These are phyloP conservation scores for Sminthopsis crassicaudata DNA, from an alignment of 2,113 vertebrate genomes.

Conservation along the genomic window DNA sequence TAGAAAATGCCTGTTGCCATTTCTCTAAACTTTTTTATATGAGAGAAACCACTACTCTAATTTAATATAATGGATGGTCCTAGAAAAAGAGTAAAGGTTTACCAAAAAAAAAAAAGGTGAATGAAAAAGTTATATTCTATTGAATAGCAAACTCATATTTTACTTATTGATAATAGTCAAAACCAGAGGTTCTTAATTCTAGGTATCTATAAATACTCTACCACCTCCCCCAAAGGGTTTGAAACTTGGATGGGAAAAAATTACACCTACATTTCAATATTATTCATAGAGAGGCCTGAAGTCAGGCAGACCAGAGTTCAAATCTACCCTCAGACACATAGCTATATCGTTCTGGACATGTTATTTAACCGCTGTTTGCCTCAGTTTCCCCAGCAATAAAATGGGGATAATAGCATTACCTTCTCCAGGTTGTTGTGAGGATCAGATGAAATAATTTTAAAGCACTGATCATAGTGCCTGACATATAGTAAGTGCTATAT, in stretches of 20 bases:
- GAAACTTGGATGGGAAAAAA: background rate
- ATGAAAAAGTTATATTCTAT: background rate
- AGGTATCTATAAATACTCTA: background rate
- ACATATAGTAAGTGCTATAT: background rate
- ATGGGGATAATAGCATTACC: background rate
- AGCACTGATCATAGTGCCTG: background rate
- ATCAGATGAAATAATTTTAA: background rate
- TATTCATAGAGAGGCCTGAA: background rate
- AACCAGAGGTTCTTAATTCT: background rate
- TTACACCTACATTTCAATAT: background rate
- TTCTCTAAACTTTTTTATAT: background rate
- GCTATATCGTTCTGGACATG: background rate
- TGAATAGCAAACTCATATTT: slow-evolving; percentile 1
- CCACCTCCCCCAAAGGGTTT: background rate
- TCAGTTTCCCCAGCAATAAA: background rate
- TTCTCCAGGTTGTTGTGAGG: background rate
- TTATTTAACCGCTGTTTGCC: background rate
- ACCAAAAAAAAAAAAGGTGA: background rate
- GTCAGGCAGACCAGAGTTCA: background rate
- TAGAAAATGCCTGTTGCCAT: background rate
- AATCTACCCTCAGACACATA: background rate
- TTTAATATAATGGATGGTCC: background rate
- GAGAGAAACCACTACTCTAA: background rate
- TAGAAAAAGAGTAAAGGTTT: background rate
- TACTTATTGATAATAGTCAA: background rate